Base-by-base conservation (phyloP, 2,113 vertebrate species). In the Periophthalmodon schlosseri region DNA sequence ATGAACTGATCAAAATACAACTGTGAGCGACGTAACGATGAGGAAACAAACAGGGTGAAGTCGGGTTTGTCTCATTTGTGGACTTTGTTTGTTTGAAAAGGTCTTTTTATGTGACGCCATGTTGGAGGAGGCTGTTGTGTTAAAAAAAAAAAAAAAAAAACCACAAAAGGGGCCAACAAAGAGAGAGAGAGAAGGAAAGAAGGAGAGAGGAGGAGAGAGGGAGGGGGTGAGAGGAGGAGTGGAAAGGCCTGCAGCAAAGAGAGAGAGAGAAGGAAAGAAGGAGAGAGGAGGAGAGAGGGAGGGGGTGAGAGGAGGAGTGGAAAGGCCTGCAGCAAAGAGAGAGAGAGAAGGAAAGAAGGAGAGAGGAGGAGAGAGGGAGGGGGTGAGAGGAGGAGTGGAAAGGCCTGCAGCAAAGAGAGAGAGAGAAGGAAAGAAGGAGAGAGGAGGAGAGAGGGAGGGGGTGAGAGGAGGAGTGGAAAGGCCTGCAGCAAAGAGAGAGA, bases 181-280 rank as follows among this genome's bases (percentile, higher is more conserved):
- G 61, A 76, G 74, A 67, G 63, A 74, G 83, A 84, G 83, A 79
- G 83, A 91, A 39, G 36, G 36, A 18, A 50, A 50, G 16, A 18
- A 15, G 15, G 4, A 18, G 18, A 5, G 0, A 1, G 15, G 5
- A 4, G 16, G 49, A 3, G 49, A 50, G 49, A 50, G 14, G 49
- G 14, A 3, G 14, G 46, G 46, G 8, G 13, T 10, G 11, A 11
- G 46, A 47, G 39, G 54, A 75, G 65, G 63, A 76, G 70, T 44
- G 75, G 74, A 82, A 50, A 54, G 70, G 47, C 71, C 71, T 83
- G 77, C 75, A 86, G 82, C 44, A 71, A 79, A 20, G 33, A 76
- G 74, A 67, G 63, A 74, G 83, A 84, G 83, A 79, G 83, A 91
- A 39, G 5, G 36, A 18, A 50, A 50, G 16, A 50, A 15, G 49